Evolutionary conservation across 2,113 vertebrate species (phyloP), one percentile per base, ranked within the genome.

Genomic region (Hyla sarda): DNA sequence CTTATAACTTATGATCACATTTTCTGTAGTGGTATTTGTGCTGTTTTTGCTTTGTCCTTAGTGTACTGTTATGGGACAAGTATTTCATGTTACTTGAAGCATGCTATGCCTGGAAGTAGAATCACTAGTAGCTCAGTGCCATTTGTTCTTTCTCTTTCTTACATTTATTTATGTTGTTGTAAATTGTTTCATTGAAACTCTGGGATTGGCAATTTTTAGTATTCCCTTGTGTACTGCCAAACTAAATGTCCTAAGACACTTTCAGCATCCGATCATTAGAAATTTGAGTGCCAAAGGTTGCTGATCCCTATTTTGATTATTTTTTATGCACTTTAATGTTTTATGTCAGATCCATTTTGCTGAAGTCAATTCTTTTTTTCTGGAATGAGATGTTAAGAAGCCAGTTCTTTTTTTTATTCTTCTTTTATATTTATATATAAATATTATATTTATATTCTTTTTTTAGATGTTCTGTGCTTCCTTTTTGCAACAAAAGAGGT

Each of bases 11-110:
- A 50, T 48, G 54, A 45, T 86, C 47, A 85, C n/a, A 28, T 85
- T 87, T 12, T 88, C 86, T 91, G 88, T 91, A 67, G 78, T 90
- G 87, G 69, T 85, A 88, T 92, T 84, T 85, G 56, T 80, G 4
- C 62, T 89, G 88, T 77, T 89, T 87, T 91, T 90, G 86, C 84
- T 89, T 83, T 89, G 82, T 90, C 67, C 71, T 86, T 82, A 89
- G 83, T 89, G 87, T 62, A 79, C 90, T 90, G 54, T 71, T 91
- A 67, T 45, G 81, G 87, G 82, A 52, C 56, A 37, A 19, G 19
- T 58, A 25, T 25, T 19, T 47, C 7, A 28, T 80, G 76, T 86
- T 80, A 72, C 56, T 81, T 48, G 32, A 73, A 41, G 84, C 84
- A 86, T 86, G 84, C 76, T 23, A 34, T 86, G 84, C 77, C 84